Percentiles rank a stretch among this genome's conserved stretches.
Conservation (phyloP, 1,140 invertebrate genomes). For the Drosophila dunni region DNA sequence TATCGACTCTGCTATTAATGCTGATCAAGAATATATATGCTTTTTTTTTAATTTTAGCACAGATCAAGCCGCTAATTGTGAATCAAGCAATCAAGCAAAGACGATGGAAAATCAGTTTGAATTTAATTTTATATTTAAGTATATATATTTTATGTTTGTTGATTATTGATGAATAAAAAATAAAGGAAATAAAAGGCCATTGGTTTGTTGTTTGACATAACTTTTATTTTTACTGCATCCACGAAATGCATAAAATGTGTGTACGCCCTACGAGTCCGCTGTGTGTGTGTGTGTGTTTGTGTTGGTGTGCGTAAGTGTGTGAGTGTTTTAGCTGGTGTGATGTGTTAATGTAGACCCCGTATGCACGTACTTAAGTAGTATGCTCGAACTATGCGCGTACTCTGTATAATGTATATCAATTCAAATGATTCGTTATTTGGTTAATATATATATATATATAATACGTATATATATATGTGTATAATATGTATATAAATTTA, state of each 20-base stretch:
- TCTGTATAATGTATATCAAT: conserved; percentile 39
- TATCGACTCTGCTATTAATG: too few species aligned
- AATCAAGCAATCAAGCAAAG: too few species aligned
- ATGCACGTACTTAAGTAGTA: neutral
- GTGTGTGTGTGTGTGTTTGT: conserved; percentile 14
- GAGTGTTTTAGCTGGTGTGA: conserved; percentile 13
- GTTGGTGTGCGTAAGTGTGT: conserved; percentile 15
- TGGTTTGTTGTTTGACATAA: conserved; percentile 31
- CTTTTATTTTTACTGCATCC: conserved; percentile 51
- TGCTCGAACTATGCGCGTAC: conserved; percentile 16
- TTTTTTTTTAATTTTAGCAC: too few species aligned
- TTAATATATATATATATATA: conserved; percentile 44
- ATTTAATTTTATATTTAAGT: too few species aligned
- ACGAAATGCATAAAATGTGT: conserved; percentile 43
- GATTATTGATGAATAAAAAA: neutral
- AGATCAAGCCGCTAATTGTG: too few species aligned
- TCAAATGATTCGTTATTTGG: conserved; percentile 35
- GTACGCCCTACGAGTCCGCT: neutral
- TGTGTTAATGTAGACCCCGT: conserved; percentile 2
- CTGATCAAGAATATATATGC: too few species aligned
- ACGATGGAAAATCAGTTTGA: too few species aligned
- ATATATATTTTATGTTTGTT: neutral
- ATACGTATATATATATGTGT: conserved; percentile 59
- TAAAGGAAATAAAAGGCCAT: neutral
- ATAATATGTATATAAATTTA: conserved; percentile 75